Conservation (phyloP, 2,888 invertebrate species). For the Tenthredo notha region DNA sequence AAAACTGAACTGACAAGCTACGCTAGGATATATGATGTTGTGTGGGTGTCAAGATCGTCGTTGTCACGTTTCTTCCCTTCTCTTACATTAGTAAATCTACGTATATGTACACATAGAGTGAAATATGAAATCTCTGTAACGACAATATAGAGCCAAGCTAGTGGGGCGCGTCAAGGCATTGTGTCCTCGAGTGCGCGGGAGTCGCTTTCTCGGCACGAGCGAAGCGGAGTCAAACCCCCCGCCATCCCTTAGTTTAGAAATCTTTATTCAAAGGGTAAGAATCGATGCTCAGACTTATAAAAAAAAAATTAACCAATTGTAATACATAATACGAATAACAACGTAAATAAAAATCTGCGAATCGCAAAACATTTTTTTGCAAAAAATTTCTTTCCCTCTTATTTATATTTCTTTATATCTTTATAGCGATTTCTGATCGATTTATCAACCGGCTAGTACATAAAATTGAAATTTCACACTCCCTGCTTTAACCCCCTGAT, state of each 20-base stretch:
- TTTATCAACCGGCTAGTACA: neutral
- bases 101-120: neutral
- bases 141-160: neutral
- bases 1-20: neutral
- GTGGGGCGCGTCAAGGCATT: conserved; percentile 36
- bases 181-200: conserved; percentile 40
- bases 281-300: neutral
- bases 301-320: neutral
- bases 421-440: neutral
- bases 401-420: neutral
- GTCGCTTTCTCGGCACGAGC: conserved; percentile 27
- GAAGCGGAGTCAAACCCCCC: neutral
- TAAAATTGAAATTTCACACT: neutral
- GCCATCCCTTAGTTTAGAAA: conserved; percentile 2
- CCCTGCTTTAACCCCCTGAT: neutral
- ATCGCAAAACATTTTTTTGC: too few species aligned
- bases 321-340: too few species aligned
- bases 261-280: conserved; percentile 15
- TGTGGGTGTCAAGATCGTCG: neutral
- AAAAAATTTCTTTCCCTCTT: too few species aligned
- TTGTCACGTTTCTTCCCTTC: neutral
- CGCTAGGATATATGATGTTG: neutral
- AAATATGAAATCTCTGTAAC: conserved; percentile 29
- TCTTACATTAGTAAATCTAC: neutral
- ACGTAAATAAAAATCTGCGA: too few species aligned